Evolutionary conservation across 2,797 vertebrate species (phyloP), one percentile per base, ranked within the genome.

Genomic region (Tapera naevia): DNA sequence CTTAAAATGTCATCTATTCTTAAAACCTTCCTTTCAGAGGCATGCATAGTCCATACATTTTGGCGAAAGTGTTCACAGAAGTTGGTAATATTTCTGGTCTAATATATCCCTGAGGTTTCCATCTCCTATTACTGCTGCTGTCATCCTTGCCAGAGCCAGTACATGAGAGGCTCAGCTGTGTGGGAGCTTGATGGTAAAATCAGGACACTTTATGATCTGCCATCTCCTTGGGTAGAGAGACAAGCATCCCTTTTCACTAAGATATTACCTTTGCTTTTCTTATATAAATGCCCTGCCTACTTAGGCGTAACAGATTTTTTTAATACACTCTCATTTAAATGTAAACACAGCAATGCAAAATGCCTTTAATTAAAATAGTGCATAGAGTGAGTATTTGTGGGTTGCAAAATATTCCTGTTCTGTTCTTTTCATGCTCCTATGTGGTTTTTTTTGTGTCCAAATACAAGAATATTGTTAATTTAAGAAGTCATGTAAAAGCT

Each of bases 331-430:
- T 39, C 9, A 24, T 67, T 45, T 60, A 64, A 53, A 67, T 41
- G 45, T 39, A 41, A 70, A 32, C 13, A 13, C 0, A 67, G 64
- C 1, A 1, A 12, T 1, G 4, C 1, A 0, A 60, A 70, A 46
- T 9, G 19, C 46, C 45, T 71, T 56, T 62, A 66, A 80, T 62
- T 71, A 53, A 60, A 58, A 23, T 10, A 33, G 3, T 7, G 7
- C 15, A 4, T 21, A 37, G 27, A 66, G 24, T 6, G 43, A 51
- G 3, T 53, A 15, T 45, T 83, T 2, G 1, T 1, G 3, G 39
- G 17, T 57, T 78, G 76, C 5, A 25, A 54, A 56, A 48, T 27
- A 28, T 43, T 62, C 21, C 25, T 50, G 24, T 39, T 33, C 10
- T 88, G 24, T 39, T 33, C 10, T 88, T 93, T 50, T 57, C 17